phyloP scores from a whole-genome alignment of 2,797 vertebrate genomes.

The Hippocampus kuda region DNA sequence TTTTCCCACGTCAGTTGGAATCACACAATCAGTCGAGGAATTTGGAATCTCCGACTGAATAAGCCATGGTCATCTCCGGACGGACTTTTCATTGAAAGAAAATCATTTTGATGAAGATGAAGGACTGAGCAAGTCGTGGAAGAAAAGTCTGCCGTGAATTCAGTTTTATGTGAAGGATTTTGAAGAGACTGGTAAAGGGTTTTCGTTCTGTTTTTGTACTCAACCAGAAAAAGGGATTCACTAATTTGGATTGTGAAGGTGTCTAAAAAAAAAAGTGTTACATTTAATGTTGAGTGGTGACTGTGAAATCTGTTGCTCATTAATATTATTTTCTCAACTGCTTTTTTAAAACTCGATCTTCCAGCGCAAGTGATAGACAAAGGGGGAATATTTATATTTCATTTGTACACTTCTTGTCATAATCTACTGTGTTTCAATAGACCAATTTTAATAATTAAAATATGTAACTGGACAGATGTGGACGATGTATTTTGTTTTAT shows the following conservation, averaged over 20 bases:
- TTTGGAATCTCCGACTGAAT: constrained; percentile 9
- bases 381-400: constrained; percentile 68
- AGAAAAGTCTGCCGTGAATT: not conserved
- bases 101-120: not conserved
- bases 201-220: constrained; percentile 56
- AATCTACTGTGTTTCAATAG: constrained; percentile 77
- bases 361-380: constrained; percentile 61
- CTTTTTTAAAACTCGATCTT: constrained; percentile 63
- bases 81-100: constrained; percentile 24
- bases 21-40: constrained; percentile 8
- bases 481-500: constrained; percentile 17
- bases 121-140: not conserved
- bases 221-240: constrained; percentile 47
- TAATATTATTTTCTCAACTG: constrained; percentile 49
- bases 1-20: constrained; percentile 3
- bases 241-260: constrained; percentile 65
- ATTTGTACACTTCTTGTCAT: constrained; percentile 77
- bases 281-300: constrained; percentile 69
- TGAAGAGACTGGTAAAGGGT: constrained; percentile 64
- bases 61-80: constrained; percentile 13
- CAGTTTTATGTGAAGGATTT: constrained; percentile 47
- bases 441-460: constrained; percentile 77
- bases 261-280: constrained; percentile 56
- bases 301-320: constrained; percentile 70
- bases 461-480: constrained; percentile 54